Evolutionary conservation across 2,113 vertebrate genomes (phyloP), one percentile per base, ranked within the genome.

Genomic region (Clarias gariepinus): DNA sequence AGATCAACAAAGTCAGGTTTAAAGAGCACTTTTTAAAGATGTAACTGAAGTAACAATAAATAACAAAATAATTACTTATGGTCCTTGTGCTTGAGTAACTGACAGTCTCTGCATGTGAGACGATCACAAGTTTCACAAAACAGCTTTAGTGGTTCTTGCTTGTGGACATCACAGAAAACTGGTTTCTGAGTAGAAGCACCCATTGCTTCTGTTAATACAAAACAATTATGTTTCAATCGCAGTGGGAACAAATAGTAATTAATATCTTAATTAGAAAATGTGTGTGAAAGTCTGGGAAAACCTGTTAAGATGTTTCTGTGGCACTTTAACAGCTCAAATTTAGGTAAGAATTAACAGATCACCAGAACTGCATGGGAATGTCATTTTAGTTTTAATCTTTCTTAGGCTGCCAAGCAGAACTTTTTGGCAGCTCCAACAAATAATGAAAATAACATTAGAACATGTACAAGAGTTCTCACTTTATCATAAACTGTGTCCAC

Each of bases 101-200:
- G 98, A 90, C 98, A 99, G 91, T 99, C 98, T 71, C 98, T 91
- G 89, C 98, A 99, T 2, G 98, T 99, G 90, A 99, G 87, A 71
- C 97, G 97, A 90, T 99, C 98, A 88, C 98, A 99, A 0, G 98
- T 99, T 93, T 99, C 98, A 91, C 98, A 99, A 69, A 99, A 99
- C 68, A 99, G 94, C 92, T 99, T 99, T 90, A 99, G 90, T 1
- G 97, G 97, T 89, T 99, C 98, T 93, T 99, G 98, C 92, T 98
- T 98, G 94, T 99, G 98, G 90, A 96, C 90, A 82, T 98, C 97
- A 85, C 98, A 99, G 93, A 99, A 99, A 58, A 99, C 97, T 0
- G 97, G 97, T 76, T 95, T 95, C 92, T 98, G 98, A 73, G 95
- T 96, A 87, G 96, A 97, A 57, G 97, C 93, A 63, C 96, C 96